Conservation (phyloP, 2,797 vertebrate species). For the Alosa sapidissima region DNA sequence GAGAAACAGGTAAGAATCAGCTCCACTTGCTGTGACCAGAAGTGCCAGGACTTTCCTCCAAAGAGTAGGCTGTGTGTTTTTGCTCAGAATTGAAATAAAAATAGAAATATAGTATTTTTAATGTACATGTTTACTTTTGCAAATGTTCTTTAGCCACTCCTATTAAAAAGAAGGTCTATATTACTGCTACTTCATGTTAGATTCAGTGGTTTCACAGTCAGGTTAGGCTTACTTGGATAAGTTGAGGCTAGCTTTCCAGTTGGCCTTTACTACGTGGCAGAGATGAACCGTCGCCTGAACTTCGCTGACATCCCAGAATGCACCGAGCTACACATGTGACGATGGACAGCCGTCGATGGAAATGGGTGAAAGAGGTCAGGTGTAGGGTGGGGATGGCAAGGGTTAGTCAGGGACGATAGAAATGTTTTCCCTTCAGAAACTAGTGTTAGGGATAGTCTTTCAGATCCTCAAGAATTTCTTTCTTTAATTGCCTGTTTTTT, state of each 20-base stretch:
- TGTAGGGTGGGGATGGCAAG: slow-evolving; percentile 4
- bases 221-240: slow-evolving; percentile 23
- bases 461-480: slow-evolving; percentile 29
- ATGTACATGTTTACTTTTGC: slow-evolving; percentile 9
- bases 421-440: slow-evolving; percentile 40
- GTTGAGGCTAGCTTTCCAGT: slow-evolving; percentile 24
- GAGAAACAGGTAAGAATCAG: slow-evolving; percentile 79
- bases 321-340: slow-evolving; percentile 30
- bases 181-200: slow-evolving; percentile 12
- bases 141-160: not conserved
- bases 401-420: slow-evolving; percentile 17
- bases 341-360: slow-evolving; percentile 38
- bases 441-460: slow-evolving; percentile 31
- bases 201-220: slow-evolving; percentile 26
- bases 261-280: slow-evolving; percentile 27
- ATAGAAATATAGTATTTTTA: not conserved
- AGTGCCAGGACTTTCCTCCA: slow-evolving; percentile 19
- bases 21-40: slow-evolving; percentile 19
- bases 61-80: not conserved
- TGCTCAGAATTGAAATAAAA: not conserved
- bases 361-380: slow-evolving; percentile 39
- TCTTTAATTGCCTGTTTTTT: slow-evolving; percentile 41
- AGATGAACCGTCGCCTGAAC: slow-evolving; percentile 42
- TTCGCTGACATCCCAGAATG: slow-evolving; percentile 38
- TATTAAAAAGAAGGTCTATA: not conserved